Evolutionary conservation across 2,797 vertebrate species (phyloP), one percentile per base, ranked within the genome.

Genomic region (Thripadectes ignobilis): DNA sequence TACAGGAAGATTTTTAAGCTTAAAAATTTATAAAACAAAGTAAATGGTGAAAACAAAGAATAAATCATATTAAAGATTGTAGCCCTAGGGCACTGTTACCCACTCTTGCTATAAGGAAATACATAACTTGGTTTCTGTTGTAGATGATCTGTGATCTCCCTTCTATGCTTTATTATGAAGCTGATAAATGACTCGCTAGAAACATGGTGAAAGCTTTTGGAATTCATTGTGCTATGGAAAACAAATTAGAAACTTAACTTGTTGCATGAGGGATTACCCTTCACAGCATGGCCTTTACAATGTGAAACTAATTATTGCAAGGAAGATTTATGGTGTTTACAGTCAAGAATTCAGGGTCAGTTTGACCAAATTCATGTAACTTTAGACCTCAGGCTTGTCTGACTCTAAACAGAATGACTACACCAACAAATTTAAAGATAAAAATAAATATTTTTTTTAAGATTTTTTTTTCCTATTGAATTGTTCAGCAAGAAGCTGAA

Each of bases 241-340:
- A 96, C 95, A 96, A 96, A 97, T 97, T 96, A 96, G 89, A 95
- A 96, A 97, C 74, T 89, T 91, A 97, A 95, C 94, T 96, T 96
- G 92, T 96, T 96, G 94, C 95, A 95, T 96, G 96, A 97, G 95
- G 96, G 94, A 97, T 96, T 96, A 94, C 93, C 96, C 95, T 96
- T 97, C 96, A 95, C 95, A 95, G 92, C 80, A 93, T 92, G 92
- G 91, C 89, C 85, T 95, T 96, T 95, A 93, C 92, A 97, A 97
- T 95, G 91, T 95, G 96, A 95, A 97, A 95, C 96, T 97, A 95
- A 97, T 97, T 96, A 96, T 91, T 95, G 74, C 74, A 86, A 80
- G 59, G 89, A 97, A 97, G 96, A 96, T 97, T 96, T 96, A 97
- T 95, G 92, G 69, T 96, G 94, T 97, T 97, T 97, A 96, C 88